phyloP scores from a whole-genome alignment of 2,113 vertebrate genomes.

The Leucoraja erinaceus region DNA sequence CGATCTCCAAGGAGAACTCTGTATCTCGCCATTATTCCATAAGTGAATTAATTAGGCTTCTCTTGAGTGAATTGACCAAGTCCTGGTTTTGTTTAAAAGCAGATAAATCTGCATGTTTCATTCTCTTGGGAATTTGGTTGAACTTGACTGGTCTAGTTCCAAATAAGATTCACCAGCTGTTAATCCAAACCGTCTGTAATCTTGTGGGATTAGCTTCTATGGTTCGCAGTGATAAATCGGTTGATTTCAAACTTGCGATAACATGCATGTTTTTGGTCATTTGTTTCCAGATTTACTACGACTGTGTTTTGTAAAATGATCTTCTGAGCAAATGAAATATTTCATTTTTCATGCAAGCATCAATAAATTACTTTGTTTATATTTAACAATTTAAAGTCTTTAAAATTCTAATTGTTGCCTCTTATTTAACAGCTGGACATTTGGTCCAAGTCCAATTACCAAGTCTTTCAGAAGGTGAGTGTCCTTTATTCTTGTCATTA shows the following conservation, averaged over 20 bases:
- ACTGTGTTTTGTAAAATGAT: neutral
- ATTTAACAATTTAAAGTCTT: neutral
- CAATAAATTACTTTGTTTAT: neutral
- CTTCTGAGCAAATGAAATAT: neutral
- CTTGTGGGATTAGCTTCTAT: neutral
- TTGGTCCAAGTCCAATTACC: slow-evolving; percentile 73
- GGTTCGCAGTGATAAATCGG: neutral
- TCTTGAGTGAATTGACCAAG: neutral
- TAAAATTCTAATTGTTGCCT: slow-evolving; percentile 22
- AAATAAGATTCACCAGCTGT: neutral
- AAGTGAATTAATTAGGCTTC: neutral
- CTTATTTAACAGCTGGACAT: slow-evolving; percentile 61
- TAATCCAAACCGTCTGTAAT: neutral
- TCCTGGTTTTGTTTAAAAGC: neutral
- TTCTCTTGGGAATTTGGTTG: neutral
- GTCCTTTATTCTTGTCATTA: neutral
- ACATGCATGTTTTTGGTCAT: neutral
- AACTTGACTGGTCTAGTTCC: neutral
- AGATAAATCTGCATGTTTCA: neutral
- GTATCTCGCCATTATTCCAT: neutral
- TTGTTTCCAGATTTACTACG: neutral
- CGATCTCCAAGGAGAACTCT: neutral
- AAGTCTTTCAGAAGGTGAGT: slow-evolving; percentile 73
- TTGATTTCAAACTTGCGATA: neutral
- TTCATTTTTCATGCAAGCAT: neutral